Evolutionary conservation across 2,797 vertebrate species (phyloP).

Genomic region (Spatula versicolor): DNA sequence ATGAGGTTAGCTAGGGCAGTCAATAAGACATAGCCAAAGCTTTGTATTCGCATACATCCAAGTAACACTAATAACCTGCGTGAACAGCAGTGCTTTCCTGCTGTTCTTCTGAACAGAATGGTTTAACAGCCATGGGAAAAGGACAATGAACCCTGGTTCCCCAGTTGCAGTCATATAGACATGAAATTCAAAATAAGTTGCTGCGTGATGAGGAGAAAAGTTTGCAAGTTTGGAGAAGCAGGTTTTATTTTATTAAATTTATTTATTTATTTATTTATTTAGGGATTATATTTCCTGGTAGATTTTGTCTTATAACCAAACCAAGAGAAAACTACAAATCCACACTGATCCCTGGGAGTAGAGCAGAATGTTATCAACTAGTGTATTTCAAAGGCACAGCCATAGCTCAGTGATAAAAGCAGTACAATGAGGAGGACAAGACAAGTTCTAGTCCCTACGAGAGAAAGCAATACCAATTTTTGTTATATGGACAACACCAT

Average conservation of each 20-base stretch:
- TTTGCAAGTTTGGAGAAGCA: not conserved
- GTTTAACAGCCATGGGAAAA: not conserved
- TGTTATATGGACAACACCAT: not conserved
- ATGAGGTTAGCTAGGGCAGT: conserved; percentile 1
- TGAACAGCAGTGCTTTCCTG: not conserved
- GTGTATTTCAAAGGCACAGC: not conserved
- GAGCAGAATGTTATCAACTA: not conserved
- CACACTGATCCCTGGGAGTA: not conserved
- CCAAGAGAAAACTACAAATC: not conserved
- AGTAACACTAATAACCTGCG: not conserved
- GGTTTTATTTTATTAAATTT: not conserved
- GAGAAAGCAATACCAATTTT: not conserved
- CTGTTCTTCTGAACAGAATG: not conserved
- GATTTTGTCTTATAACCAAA: not conserved
- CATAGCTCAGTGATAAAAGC: not conserved
- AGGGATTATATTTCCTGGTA: not conserved
- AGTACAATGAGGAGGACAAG: not conserved
- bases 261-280: not conserved
- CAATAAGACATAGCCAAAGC: not conserved
- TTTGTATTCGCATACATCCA: not conserved
- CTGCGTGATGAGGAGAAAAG: not conserved
- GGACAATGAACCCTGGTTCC: not conserved
- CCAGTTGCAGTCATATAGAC: not conserved
- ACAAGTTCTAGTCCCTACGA: not conserved
- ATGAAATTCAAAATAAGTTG: not conserved